Evolutionary conservation across 2,113 vertebrate genomes (phyloP).

Genomic region (Sylvicapra grimmia): DNA sequence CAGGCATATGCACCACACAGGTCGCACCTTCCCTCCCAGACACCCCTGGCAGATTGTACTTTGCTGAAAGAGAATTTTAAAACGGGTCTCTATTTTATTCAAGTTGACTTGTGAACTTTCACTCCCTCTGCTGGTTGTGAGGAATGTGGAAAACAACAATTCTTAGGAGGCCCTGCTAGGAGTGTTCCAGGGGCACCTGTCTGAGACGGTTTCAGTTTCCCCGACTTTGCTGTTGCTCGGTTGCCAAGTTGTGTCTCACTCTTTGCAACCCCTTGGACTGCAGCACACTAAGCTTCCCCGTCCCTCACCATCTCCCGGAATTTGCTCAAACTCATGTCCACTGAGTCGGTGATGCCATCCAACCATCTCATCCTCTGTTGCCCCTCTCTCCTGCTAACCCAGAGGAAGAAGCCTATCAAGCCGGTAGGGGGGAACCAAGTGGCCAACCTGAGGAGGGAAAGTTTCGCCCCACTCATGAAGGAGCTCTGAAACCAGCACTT

Average conservation of each 20-base stretch:
- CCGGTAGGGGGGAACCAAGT: neutral
- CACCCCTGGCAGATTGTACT: neutral
- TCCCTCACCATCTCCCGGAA: neutral
- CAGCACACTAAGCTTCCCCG: neutral
- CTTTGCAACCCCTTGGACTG: neutral
- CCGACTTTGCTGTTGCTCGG: neutral
- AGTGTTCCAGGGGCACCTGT: neutral
- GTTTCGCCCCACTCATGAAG: neutral
- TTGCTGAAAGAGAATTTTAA: slow-evolving; percentile 18
- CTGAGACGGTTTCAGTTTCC: neutral
- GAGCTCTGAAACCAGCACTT: neutral
- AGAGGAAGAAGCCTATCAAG: neutral
- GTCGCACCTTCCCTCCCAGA: neutral
- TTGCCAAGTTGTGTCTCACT: neutral
- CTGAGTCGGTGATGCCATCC: neutral
- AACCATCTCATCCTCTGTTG: neutral
- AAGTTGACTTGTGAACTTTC: slow-evolving; percentile 25
- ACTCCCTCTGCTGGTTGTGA: slow-evolving; percentile 60
- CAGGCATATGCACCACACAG: neutral
- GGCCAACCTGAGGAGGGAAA: neutral
- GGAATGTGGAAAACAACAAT: neutral
- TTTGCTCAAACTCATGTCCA: neutral
- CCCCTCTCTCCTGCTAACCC: neutral
- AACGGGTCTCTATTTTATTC: neutral
- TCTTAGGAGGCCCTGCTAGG: neutral